Evolutionary conservation across 2,797 vertebrate species (phyloP).

Genomic region (Poeciliopsis gracilis): DNA sequence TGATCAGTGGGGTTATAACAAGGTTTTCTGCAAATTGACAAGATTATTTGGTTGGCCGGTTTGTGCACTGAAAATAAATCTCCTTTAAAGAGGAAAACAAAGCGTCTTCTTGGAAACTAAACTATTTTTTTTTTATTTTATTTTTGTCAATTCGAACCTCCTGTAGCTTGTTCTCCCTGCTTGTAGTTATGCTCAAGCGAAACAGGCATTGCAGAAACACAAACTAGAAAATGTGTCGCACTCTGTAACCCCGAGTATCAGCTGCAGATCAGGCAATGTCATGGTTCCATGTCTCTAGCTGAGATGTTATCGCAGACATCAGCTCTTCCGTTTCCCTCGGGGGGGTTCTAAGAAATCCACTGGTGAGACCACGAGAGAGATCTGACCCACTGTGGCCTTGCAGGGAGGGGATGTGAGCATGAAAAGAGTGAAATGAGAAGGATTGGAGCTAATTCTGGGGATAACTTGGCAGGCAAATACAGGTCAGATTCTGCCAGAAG

Average conservation of each 20-base stretch:
- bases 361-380: conserved; percentile 67
- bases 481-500: conserved; percentile 24
- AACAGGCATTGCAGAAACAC: neutral
- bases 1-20: conserved; percentile 31
- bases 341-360: conserved; percentile 65
- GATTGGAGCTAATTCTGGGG: conserved; percentile 32
- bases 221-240: conserved; percentile 3
- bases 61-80: conserved; percentile 22
- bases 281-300: conserved; percentile 46
- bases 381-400: conserved; percentile 45
- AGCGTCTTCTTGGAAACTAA: neutral
- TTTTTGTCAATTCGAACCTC: neutral
- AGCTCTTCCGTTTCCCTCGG: conserved; percentile 44
- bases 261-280: conserved; percentile 46
- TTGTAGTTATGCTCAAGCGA: neutral
- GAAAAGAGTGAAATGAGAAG: conserved; percentile 29
- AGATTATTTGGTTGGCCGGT: conserved; percentile 37
- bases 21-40: conserved; percentile 39
- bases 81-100: conserved; percentile 24
- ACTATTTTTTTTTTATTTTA: neutral
- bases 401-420: conserved; percentile 12
- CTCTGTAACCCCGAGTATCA: conserved; percentile 31
- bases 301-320: conserved; percentile 52
- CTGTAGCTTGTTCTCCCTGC: neutral
- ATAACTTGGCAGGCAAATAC: conserved; percentile 38